Evolutionary conservation across 1,140 invertebrate genomes (phyloP).

Genomic region (Drosophila ananassae): DNA sequence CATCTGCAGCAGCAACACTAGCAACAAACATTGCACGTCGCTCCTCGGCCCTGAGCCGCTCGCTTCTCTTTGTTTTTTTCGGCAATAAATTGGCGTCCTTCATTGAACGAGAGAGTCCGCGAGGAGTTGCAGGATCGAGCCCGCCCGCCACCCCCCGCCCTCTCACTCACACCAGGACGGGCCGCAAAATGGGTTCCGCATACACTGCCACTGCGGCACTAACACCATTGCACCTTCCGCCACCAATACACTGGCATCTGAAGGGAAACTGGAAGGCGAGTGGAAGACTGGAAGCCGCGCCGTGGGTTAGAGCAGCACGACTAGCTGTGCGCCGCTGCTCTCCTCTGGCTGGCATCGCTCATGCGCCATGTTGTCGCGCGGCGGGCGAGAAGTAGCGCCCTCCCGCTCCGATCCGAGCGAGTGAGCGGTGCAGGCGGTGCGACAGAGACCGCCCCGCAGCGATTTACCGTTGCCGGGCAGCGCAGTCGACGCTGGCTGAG

Average conservation of each 20-base stretch:
- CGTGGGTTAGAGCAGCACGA: constrained; percentile 32
- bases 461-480: constrained; percentile 70
- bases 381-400: constrained; percentile 47
- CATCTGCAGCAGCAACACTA: constrained; percentile 22
- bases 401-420: constrained; percentile 1
- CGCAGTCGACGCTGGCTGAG: constrained; percentile 27
- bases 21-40: constrained; percentile 13
- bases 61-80: constrained; percentile 36
- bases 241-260: constrained; percentile 44
- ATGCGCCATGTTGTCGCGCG: constrained; percentile 75
- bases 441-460: constrained; percentile 65
- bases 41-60: neutral
- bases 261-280: constrained; percentile 49
- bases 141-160: neutral
- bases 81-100: constrained; percentile 83
- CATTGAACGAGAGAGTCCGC: constrained; percentile 65
- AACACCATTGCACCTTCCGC: constrained; percentile 7
- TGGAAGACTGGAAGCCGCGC: constrained; percentile 45
- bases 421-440: constrained; percentile 46
- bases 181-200: constrained; percentile 64
- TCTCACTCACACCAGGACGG: constrained; percentile 8
- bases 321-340: constrained; percentile 24
- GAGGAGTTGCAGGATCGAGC: neutral
- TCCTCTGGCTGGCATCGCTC: constrained; percentile 27
- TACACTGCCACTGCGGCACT: constrained; percentile 35